These are phyloP conservation scores for Bombyx mandarina DNA, from an alignment of 1,140 invertebrate genomes.

Conservation along the genomic window DNA sequence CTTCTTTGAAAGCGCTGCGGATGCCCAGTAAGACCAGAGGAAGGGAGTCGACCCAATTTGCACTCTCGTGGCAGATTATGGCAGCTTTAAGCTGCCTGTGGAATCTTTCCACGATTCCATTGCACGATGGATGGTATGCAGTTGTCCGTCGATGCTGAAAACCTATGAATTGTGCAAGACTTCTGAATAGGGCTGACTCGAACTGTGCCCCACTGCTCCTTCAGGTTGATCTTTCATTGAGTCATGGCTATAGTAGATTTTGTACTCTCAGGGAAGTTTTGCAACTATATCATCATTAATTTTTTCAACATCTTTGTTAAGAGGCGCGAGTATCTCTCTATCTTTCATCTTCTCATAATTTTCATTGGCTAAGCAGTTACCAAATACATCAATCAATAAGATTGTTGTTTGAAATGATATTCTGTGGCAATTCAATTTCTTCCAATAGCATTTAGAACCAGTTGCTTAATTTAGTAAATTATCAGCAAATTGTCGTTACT, in stretches of 20 bases:
- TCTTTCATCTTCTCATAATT: conserved; percentile 8
- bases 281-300: conserved; percentile 16
- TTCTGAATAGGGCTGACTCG: too few species aligned
- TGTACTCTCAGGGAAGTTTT: conserved; percentile 9
- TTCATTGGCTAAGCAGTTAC: conserved; percentile 11
- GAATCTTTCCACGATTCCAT: too few species aligned
- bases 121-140: too few species aligned
- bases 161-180: too few species aligned
- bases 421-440: conserved; percentile 19
- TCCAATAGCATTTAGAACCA: conserved; percentile 14
- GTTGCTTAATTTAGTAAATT: conserved; percentile 16
- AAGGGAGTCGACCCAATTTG: too few species aligned
- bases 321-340: conserved; percentile 16
- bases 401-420: conserved; percentile 17
- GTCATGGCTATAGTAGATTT: conserved; percentile 7
- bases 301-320: conserved; percentile 15
- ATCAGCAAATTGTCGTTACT: conserved; percentile 9
- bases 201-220: conserved; percentile 7
- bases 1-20: too few species aligned
- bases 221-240: conserved; percentile 14
- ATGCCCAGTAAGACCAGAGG: too few species aligned
- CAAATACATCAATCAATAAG: conserved; percentile 11
- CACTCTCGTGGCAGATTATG: too few species aligned
- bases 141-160: too few species aligned
- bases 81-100: too few species aligned